Evolutionary conservation across 37 sponge, comb jelly and placozoan genomes (phyloP).

Genomic region (Petrosia ficiformis): DNA sequence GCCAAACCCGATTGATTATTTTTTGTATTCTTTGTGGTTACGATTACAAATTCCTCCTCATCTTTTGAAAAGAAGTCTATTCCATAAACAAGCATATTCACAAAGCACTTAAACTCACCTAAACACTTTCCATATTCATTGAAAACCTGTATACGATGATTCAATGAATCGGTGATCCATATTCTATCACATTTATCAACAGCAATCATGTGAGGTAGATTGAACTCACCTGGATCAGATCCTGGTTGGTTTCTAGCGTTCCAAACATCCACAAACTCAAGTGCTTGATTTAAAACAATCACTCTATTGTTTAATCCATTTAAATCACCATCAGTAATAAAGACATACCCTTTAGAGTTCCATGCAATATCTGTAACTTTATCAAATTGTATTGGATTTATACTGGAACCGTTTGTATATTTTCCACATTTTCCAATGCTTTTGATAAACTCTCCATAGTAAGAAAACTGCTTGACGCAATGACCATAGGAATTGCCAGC

Average conservation of each 20-base stretch:
- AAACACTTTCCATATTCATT: conserved; percentile 14
- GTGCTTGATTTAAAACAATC: conserved; percentile 6
- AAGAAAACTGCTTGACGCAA: conserved; percentile 30
- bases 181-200: conserved; percentile 36
- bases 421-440: conserved; percentile 28
- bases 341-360: conserved; percentile 12
- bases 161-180: conserved; percentile 35
- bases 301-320: conserved; percentile 39
- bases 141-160: conserved; percentile 26
- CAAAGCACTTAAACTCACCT: conserved; percentile 39
- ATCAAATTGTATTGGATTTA: conserved; percentile 41
- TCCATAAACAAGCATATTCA: conserved; percentile 19
- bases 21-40: neutral
- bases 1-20: conserved; percentile 1
- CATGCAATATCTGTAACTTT: conserved; percentile 39
- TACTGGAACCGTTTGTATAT: conserved; percentile 21
- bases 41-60: conserved; percentile 4
- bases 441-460: conserved; percentile 8
- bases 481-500: conserved; percentile 25
- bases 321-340: conserved; percentile 39
- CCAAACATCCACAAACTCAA: conserved; percentile 27
- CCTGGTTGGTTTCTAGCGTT: conserved; percentile 25
- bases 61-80: conserved; percentile 10
- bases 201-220: conserved; percentile 24
- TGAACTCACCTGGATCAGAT: conserved; percentile 20